These are phyloP conservation scores for Campylomormyrus tamandua DNA, from an alignment of 2,113 vertebrate genomes.

Conservation along the genomic window DNA sequence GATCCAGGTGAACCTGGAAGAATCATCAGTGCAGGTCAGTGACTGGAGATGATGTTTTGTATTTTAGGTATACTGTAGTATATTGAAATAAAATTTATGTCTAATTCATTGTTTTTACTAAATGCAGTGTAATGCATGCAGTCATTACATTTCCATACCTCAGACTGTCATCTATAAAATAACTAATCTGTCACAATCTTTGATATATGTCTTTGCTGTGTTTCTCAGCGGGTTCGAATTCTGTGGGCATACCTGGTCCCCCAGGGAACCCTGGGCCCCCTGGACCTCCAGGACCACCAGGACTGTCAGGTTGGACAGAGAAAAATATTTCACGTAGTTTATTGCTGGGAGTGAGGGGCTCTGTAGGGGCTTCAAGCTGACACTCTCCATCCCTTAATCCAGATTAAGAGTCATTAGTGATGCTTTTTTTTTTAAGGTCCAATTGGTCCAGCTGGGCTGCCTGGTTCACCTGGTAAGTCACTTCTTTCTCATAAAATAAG, in stretches of 20 bases:
- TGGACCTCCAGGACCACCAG: conserved; percentile 76
- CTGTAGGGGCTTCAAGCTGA: too few species aligned
- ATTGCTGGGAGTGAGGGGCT: not conserved
- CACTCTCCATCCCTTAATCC: not conserved
- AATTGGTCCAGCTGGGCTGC: conserved; percentile 81
- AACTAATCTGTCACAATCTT: not conserved
- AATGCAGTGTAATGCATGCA: not conserved
- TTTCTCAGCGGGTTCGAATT: conserved; percentile 65
- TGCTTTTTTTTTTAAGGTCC: conserved; percentile 67
- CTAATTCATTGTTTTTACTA: not conserved
- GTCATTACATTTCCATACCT: not conserved
- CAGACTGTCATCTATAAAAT: not conserved
- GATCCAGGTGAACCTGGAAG: conserved; percentile 72
- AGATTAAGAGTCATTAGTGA: not conserved
- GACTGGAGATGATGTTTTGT: not conserved
- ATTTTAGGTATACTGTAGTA: not conserved
- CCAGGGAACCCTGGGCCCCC: conserved; percentile 76
- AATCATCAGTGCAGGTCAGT: conserved; percentile 75
- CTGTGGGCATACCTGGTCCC: conserved; percentile 75
- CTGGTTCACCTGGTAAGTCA: conserved; percentile 73
- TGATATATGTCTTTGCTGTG: conserved; percentile 18
- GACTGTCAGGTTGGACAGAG: conserved; percentile 72
- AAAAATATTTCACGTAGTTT: not conserved
- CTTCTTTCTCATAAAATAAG: not conserved
- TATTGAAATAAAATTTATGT: not conserved